A percentile compares a stretch with the other conserved stretches of the same genome.
These are phyloP conservation scores for Phylloscopus trochiloides DNA, from an alignment of 2,113 vertebrate genomes.

Conservation along the genomic window DNA sequence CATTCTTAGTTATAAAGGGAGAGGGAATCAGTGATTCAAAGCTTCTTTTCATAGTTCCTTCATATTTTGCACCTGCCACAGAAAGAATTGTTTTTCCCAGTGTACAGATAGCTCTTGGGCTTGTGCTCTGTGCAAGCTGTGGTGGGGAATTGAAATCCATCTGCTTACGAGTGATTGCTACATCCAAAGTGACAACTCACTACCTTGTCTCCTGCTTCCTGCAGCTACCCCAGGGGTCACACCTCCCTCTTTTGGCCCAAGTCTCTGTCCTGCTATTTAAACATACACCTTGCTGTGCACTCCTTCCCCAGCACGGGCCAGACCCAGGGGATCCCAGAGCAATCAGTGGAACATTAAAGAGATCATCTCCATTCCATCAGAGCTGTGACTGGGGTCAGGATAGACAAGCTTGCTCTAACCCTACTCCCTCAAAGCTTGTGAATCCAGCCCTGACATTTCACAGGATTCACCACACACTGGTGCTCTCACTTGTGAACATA, in stretches of 20 bases:
- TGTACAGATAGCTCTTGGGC: not conserved
- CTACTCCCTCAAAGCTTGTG: not conserved
- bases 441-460: not conserved
- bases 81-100: not conserved
- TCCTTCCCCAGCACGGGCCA: not conserved
- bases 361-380: not conserved
- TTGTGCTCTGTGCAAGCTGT: not conserved
- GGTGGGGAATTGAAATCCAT: not conserved
- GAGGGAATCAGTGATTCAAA: not conserved
- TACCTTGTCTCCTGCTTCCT: not conserved
- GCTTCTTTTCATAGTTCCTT: not conserved
- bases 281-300: not conserved
- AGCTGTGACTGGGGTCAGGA: accelerated
- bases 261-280: not conserved
- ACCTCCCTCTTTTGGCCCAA: not conserved
- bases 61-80: not conserved
- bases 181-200: not conserved
- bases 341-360: not conserved
- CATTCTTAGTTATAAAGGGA: accelerated
- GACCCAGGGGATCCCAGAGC: not conserved
- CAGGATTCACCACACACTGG: not conserved
- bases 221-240: not conserved
- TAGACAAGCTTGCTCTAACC: not conserved
- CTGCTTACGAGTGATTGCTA: not conserved
- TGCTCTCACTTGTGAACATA: not conserved